Base-by-base conservation (phyloP, 2,113 vertebrate species). In the Pomatorhinus ruficollis region DNA sequence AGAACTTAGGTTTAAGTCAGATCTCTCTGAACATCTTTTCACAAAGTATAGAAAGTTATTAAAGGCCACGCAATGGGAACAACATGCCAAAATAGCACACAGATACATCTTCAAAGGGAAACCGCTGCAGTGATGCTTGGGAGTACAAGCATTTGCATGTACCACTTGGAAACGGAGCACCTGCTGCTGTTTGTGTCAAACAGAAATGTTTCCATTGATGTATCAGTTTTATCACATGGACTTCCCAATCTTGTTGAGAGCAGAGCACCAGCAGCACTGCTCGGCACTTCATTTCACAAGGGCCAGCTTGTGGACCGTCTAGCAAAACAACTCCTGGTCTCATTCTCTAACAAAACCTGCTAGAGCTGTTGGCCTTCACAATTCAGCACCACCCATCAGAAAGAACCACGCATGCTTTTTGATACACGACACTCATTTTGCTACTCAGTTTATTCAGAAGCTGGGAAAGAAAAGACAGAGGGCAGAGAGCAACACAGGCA, bases 161-260 rank as follows among this genome's bases (percentile, higher is more conserved):
- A 71, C 66, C 72, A 45, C 89, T 37, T 94, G 89, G 94, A 92
- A 90, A 93, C 83, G 1, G 39, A 89, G 77, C 87, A 95, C 87
- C 87, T 95, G 89, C 86, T 92, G 87, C 86, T 92, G 83, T 92
- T 95, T 83, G 84, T 91, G 91, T 80, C 93, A 88, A 92, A 93
- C 83, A 87, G 64, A 92, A 80, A 77, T 4, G 14, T 89, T 91
- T 92, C 93, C 91, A 84, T 9, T 40, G 22, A 71, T 50, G 49
- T 84, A 84, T 70, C 87, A 81, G 65, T 64, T 92, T 91, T 95
- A 97, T 54, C 86, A 10, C 68, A 59, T 7, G 20, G 24, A 70
- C 44, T 77, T 83, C 89, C 72, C 83, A 59, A 30, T 28, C 83
- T 16, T 2, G 33, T 14, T 39, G 33, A 23, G 69, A 71, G 83